Conservation (phyloP, 2,797 vertebrate genomes). For the Caiman crocodilus region DNA sequence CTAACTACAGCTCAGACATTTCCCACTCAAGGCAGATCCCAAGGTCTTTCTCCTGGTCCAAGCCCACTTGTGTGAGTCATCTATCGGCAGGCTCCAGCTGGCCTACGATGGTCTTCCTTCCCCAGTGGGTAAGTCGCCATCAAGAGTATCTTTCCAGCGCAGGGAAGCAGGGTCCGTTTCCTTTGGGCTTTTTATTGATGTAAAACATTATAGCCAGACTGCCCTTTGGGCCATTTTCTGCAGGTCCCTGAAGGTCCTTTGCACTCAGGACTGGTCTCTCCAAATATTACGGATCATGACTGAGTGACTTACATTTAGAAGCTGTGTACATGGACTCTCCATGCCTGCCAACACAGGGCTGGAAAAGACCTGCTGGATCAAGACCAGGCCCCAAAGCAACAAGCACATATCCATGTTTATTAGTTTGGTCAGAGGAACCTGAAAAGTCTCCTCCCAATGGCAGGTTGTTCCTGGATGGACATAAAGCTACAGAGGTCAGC, state of each 20-base stretch:
- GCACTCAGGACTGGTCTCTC: background rate
- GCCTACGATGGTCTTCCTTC: background rate
- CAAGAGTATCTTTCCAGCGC: background rate
- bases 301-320: rapidly evolving
- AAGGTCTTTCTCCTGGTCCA: background rate
- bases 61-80: background rate
- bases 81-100: rapidly evolving
- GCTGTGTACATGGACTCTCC: background rate
- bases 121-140: background rate
- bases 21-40: background rate
- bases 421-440: rapidly evolving
- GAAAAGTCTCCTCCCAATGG: background rate
- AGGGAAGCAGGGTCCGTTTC: background rate
- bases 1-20: rapidly evolving
- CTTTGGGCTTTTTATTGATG: background rate
- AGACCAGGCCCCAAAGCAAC: background rate
- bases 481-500: background rate
- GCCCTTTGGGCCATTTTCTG: background rate
- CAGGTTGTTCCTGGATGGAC: background rate
- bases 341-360: background rate
- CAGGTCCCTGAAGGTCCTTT: background rate
- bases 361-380: rapidly evolving
- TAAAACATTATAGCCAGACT: background rate
- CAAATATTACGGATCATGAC: background rate
- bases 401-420: background rate